phyloP scores from a whole-genome alignment of 64 coral and sea anemone genomes.

The Anthopleura sola region DNA sequence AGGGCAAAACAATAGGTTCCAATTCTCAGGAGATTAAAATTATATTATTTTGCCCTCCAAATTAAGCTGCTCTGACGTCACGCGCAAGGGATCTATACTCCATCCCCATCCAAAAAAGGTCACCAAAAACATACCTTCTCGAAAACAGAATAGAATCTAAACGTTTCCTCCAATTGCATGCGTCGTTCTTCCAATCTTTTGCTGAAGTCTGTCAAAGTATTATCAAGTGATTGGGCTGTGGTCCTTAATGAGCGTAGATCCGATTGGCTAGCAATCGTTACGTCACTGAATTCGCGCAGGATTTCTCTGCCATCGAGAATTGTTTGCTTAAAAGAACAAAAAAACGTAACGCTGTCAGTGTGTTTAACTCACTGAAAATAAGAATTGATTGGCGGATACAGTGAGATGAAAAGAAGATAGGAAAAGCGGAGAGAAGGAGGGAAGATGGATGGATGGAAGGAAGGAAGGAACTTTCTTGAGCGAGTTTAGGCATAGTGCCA shows the following conservation, averaged over 20 bases:
- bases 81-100: too few relatives aligned
- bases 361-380: too few relatives aligned
- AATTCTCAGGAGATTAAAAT: too few relatives aligned
- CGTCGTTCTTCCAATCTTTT: constrained; percentile 61
- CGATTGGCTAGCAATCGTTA: constrained; percentile 25
- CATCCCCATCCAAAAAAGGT: background rate
- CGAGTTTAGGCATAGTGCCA: too few relatives aligned
- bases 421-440: too few relatives aligned
- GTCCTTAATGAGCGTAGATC: constrained; percentile 45
- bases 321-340: constrained; percentile 39
- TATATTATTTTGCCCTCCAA: too few relatives aligned
- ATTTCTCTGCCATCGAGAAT: constrained; percentile 60
- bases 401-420: too few relatives aligned
- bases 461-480: too few relatives aligned
- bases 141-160: constrained; percentile 60
- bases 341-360: background rate
- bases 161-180: constrained; percentile 43
- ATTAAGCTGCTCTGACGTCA: too few relatives aligned
- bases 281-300: constrained; percentile 34
- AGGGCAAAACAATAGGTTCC: too few relatives aligned
- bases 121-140: constrained; percentile 47
- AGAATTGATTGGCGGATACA: too few relatives aligned
- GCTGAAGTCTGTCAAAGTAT: constrained; percentile 56
- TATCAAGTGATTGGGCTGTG: constrained; percentile 15
- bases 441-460: too few relatives aligned